A percentile compares a stretch with the other conserved stretches of the same genome.
phyloP scores from a whole-genome alignment of 2,888 invertebrate species.

The Lasioglossum marginatum region DNA sequence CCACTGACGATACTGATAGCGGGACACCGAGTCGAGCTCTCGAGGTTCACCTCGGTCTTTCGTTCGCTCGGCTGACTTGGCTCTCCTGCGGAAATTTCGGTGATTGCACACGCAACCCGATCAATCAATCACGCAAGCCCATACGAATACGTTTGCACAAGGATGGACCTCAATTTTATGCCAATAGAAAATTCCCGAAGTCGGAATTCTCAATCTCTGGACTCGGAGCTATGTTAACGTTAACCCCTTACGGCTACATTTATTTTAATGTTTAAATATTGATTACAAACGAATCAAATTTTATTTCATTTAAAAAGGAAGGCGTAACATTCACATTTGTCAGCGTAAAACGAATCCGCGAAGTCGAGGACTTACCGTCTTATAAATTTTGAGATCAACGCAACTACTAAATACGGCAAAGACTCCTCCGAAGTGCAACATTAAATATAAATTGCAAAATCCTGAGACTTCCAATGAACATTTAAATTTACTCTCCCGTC shows the following conservation, averaged over 20 bases:
- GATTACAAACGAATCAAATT: too few species aligned
- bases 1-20: conserved; percentile 73
- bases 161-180: not conserved
- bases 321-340: too few species aligned
- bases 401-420: too few species aligned
- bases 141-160: not conserved
- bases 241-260: too few species aligned
- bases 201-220: not conserved
- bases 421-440: not conserved
- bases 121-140: not conserved
- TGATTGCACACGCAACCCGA: not conserved
- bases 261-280: too few species aligned
- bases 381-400: too few species aligned
- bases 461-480: not conserved
- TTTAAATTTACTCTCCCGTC: not conserved
- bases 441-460: not conserved
- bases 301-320: too few species aligned
- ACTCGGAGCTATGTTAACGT: too few species aligned
- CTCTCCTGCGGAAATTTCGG: not conserved
- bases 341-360: too few species aligned
- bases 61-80: conserved; percentile 27
- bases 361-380: too few species aligned
- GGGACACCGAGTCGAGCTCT: conserved; percentile 55
- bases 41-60: conserved; percentile 49
- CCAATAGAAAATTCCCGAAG: not conserved